These are phyloP conservation scores for Odiellus spinosus DNA, from an alignment of 2,888 invertebrate genomes.

Conservation along the genomic window DNA sequence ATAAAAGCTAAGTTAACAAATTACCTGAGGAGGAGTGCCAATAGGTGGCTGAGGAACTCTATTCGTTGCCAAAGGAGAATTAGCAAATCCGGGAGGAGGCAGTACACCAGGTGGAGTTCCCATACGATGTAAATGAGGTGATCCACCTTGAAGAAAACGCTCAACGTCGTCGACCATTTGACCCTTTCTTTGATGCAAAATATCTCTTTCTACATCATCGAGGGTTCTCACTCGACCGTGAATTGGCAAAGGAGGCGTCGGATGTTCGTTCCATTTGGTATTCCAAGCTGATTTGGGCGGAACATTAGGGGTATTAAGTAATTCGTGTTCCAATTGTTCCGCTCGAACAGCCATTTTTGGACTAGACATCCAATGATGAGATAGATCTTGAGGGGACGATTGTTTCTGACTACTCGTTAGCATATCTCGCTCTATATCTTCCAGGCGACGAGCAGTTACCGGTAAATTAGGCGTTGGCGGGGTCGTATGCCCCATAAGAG, in stretches of 20 bases:
- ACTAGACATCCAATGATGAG: background rate
- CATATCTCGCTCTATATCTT: constrained; percentile 52
- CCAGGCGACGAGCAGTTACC: constrained; percentile 51
- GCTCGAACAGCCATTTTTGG: background rate
- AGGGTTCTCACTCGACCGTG: constrained; percentile 7
- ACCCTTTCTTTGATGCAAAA: background rate
- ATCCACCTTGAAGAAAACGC: background rate
- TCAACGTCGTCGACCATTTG: background rate
- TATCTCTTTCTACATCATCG: constrained; percentile 12
- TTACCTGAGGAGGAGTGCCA: constrained; percentile 7
- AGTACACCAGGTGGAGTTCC: background rate
- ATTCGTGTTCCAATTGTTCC: background rate
- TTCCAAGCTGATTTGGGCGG: too few relatives aligned
- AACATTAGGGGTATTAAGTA: too few relatives aligned
- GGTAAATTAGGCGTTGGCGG: constrained; percentile 21
- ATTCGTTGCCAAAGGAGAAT: background rate
- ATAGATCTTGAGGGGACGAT: constrained; percentile 1
- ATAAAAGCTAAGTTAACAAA: too few relatives aligned
- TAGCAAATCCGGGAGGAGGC: background rate
- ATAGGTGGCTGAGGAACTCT: background rate
- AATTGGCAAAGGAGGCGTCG: background rate
- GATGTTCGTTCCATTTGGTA: too few relatives aligned
- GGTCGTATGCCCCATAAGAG: background rate
- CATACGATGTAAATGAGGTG: background rate
- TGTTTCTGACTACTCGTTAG: constrained; percentile 34